phyloP scores from a whole-genome alignment of 2,888 invertebrate species.

The Lepeophtheirus nordmannii region DNA sequence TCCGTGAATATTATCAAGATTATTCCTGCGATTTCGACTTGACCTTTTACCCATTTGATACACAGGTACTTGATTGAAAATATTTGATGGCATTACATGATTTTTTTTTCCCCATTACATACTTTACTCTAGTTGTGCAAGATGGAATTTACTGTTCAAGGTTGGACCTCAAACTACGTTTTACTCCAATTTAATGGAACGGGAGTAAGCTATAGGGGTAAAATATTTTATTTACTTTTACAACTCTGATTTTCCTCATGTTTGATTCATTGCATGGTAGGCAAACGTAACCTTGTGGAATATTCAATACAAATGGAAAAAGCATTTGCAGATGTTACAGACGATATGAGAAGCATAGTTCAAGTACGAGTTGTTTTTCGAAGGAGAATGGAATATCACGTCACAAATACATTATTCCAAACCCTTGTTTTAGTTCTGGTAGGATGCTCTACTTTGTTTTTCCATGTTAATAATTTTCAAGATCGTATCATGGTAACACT shows the following conservation, averaged over 20 bases:
- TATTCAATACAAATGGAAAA: conserved; percentile 19
- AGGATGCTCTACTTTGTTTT: conserved; percentile 11
- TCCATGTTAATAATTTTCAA: conserved; percentile 21
- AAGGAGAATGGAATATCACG: conserved; percentile 19
- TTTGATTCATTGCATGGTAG: background rate
- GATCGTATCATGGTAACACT: conserved; percentile 22
- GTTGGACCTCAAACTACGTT: conserved; percentile 19
- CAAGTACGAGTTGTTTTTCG: conserved; percentile 17
- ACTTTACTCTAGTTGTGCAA: conserved; percentile 11
- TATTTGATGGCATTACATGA: background rate
- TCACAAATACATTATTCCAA: conserved; percentile 20
- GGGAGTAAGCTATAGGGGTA: conserved; percentile 13
- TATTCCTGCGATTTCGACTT: conserved; percentile 23
- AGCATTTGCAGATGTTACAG: background rate
- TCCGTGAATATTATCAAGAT: conserved; percentile 19
- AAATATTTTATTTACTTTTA: background rate
- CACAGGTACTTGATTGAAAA: conserved; percentile 7
- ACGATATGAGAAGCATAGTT: background rate
- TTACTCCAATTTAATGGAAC: background rate
- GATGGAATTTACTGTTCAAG: conserved; percentile 19
- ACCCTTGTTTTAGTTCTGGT: conserved; percentile 15
- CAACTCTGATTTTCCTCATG: background rate
- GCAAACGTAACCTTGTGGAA: conserved; percentile 13
- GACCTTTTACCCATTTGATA: conserved; percentile 23
- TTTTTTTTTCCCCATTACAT: too few species aligned